Base-by-base conservation (phyloP, 1,140 invertebrate genomes). In the Panulirus ornatus region DNA sequence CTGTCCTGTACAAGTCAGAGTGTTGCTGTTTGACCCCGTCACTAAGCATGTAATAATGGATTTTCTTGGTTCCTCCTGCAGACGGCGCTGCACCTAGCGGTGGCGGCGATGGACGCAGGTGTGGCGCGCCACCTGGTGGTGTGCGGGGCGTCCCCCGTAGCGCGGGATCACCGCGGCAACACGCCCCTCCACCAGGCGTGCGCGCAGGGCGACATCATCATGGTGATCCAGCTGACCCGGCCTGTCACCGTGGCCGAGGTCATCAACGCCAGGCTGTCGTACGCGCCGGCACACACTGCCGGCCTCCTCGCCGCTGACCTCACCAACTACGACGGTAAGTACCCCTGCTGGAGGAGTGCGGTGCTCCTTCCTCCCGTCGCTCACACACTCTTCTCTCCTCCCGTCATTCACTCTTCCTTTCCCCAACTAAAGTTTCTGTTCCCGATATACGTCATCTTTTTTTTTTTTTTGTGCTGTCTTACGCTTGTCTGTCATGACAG, bases 21-120 rank as follows among this genome's bases (percentile, higher is more conserved):
- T n/a, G n/a, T n/a, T n/a, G n/a, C n/a, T n/a, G n/a, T n/a, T n/a
- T n/a, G n/a, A n/a, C n/a, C n/a, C n/a, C n/a, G n/a, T n/a, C n/a
- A n/a, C n/a, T n/a, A n/a, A n/a, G n/a, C n/a, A n/a, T n/a, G n/a
- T n/a, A n/a, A n/a, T n/a, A n/a, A n/a, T n/a, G n/a, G n/a, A n/a
- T n/a, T n/a, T 84, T 34, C 0, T 78, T 40, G 73, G 19, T 36
- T 8, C 63, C 34, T 54, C 40, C 36, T n/a, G 22, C 84, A 92
- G 92, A 92, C 92, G 54, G 95, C 97, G 0, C 95, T 99, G 40
- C 97, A 98, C 93, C 96, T 97, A 92, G 97, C 97, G 27, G 96
- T 97, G 42, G 96, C 96, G 92, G 94, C 94, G 47, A 94, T 95
- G 34, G 96, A 97, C 92, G 93, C 95, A 44, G 94, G 94, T 19